phyloP scores from a whole-genome alignment of 2,797 vertebrate species.

The Neostethus bicornis region DNA sequence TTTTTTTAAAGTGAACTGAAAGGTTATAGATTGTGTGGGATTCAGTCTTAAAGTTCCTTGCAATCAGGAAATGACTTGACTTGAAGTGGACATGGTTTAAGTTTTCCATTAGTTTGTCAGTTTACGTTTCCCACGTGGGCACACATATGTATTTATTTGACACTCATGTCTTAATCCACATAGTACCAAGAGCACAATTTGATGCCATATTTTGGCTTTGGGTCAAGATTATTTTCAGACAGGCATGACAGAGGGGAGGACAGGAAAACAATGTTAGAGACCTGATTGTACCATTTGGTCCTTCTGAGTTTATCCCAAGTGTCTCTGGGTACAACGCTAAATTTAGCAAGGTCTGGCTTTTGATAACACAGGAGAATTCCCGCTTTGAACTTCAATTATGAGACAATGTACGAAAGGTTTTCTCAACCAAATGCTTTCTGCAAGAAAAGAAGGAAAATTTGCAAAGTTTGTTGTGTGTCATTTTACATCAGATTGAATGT shows the following conservation, averaged over 20 bases:
- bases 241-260: conserved; percentile 29
- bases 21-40: conserved; percentile 19
- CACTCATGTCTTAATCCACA: conserved; percentile 7
- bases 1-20: conserved; percentile 34
- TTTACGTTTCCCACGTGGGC: conserved; percentile 11
- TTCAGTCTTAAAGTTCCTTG: conserved; percentile 37
- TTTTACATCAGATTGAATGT: conserved; percentile 52
- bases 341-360: conserved; percentile 68
- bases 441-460: conserved; percentile 43
- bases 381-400: conserved; percentile 51
- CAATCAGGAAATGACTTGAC: conserved; percentile 49
- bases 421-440: conserved; percentile 39
- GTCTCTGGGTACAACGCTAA: conserved; percentile 59
- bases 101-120: conserved; percentile 44
- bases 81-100: conserved; percentile 42
- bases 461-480: conserved; percentile 67
- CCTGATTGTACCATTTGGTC: conserved; percentile 48
- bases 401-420: conserved; percentile 32
- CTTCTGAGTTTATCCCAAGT: conserved; percentile 58
- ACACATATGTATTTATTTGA: conserved; percentile 23
- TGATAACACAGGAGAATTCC: conserved; percentile 67
- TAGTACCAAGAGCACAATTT: conserved; percentile 55
- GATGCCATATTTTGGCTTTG: conserved; percentile 51
- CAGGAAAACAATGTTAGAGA: conserved; percentile 49
- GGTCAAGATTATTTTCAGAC: conserved; percentile 68